Base-by-base conservation (phyloP, 2,797 vertebrate species). In the Kryptopterus vitreolus region DNA sequence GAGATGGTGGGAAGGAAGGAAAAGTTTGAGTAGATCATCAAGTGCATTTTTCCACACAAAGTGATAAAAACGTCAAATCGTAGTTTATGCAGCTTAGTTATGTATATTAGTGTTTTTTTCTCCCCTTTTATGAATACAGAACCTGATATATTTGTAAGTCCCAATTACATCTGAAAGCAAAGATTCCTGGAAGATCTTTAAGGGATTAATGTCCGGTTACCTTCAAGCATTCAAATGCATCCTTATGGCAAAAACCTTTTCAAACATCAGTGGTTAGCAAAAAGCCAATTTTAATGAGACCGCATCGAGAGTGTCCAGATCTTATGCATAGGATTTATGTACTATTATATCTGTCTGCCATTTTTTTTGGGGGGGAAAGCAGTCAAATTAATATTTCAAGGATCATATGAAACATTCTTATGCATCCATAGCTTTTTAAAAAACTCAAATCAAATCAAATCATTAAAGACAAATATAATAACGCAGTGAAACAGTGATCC, bases 121-220 rank as follows among this genome's bases (percentile, higher is more conserved):
- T 16, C 20, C 20, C 5, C 20, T 53, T 53, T 5, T 59, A 26
- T 12, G 13, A n/a, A 31, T 50, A 15, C 20, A 33, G n/a, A 70
- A 33, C 1, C 29, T 72, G 69, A 35, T 55, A n/a, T 9, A 43
- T 43, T 20, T n/a, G n/a, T n/a, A n/a, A 59, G 35, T 1, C 72
- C 55, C n/a, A n/a, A 74, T 59, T 20, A 73, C 15, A 53, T 43
- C 31, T 55, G 55, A 55, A 55, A 24, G 52, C 52, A 73, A 53
- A 71, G 52, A 43, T 58, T 73, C 33, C 33, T 73, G 53, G 31
- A 73, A 58, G 71, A 43, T 74, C 35, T 55, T 55, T 53, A n/a
- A 53, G 20, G 55, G 2, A 33, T n/a, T 74, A 8, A n/a, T n/a
- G 18, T 11, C 22, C 58, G 1, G 20, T 26, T 59, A 26, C 9